Evolutionary conservation across 2,888 invertebrate species (phyloP).

Genomic region (Amitus sp.): DNA sequence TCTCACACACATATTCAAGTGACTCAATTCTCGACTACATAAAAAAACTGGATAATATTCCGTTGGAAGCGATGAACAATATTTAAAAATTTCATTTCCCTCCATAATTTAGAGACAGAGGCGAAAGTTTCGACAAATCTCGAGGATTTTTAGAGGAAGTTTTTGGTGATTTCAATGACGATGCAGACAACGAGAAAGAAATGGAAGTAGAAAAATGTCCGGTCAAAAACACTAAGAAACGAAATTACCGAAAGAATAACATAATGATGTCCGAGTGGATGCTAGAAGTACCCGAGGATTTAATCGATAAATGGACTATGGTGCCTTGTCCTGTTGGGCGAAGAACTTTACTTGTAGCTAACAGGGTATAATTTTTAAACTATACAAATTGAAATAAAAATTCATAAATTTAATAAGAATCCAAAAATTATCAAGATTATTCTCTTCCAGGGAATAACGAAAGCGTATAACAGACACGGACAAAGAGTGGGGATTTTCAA

Average conservation of each 20-base stretch:
- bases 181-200: constrained; percentile 39
- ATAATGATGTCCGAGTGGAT: constrained; percentile 96
- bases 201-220: constrained; percentile 36
- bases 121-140: constrained; percentile 51
- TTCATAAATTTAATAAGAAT: too few species aligned
- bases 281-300: constrained; percentile 82
- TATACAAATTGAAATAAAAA: too few species aligned
- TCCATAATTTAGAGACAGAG: constrained; percentile 48
- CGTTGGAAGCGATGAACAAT: background rate
- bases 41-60: background rate
- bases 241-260: constrained; percentile 62
- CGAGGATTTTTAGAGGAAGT: constrained; percentile 67
- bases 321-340: constrained; percentile 87
- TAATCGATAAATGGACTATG: constrained; percentile 77
- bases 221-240: constrained; percentile 28
- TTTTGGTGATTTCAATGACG: constrained; percentile 42
- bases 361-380: too few species aligned
- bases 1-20: too few species aligned
- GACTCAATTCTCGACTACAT: too few species aligned
- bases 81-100: background rate
- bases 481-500: constrained; percentile 48
- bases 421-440: too few species aligned
- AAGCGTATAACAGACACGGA: constrained; percentile 76
- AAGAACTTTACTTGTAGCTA: constrained; percentile 83
- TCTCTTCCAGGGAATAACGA: constrained; percentile 76